These are phyloP conservation scores for Podarcis muralis DNA, from an alignment of 2,113 vertebrate genomes.

Conservation along the genomic window DNA sequence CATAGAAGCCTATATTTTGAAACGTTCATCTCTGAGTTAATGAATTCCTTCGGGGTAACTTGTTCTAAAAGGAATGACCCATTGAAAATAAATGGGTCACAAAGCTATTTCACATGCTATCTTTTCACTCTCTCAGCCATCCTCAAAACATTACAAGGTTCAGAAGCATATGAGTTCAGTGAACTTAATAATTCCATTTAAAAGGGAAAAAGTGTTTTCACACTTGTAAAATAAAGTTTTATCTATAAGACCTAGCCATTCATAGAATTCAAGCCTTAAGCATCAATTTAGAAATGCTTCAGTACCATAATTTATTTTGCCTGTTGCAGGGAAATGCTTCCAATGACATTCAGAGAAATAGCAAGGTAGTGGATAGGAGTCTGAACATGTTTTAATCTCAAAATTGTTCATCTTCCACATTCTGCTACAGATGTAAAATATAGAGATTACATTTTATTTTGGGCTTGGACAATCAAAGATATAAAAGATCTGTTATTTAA, in stretches of 20 bases:
- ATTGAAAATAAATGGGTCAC: slow-evolving; percentile 38
- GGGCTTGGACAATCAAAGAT: slow-evolving; percentile 41
- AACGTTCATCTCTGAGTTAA: slow-evolving; percentile 29
- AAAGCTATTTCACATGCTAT: slow-evolving; percentile 8
- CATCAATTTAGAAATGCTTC: slow-evolving; percentile 25
- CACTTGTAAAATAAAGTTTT: slow-evolving; percentile 19
- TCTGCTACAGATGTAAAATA: slow-evolving; percentile 3
- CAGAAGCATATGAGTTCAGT: slow-evolving; percentile 26
- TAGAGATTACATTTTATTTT: slow-evolving; percentile 1
- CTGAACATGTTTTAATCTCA: slow-evolving; percentile 28
- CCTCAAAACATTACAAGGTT: slow-evolving; percentile 26
- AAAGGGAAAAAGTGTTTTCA: slow-evolving; percentile 14
- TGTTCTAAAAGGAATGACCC: slow-evolving; percentile 54
- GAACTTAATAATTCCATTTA: slow-evolving; percentile 33
- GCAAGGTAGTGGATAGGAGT: background rate
- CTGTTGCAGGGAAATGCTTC: slow-evolving; percentile 28
- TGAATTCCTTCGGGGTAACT: slow-evolving; percentile 40
- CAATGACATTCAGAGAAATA: slow-evolving; percentile 14
- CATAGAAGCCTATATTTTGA: slow-evolving; percentile 4
- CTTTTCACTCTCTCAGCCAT: slow-evolving; percentile 25
- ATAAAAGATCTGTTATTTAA: slow-evolving; percentile 24
- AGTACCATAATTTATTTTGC: slow-evolving; percentile 27
- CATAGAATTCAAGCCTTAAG: slow-evolving; percentile 10
- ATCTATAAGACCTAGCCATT: slow-evolving; percentile 14
- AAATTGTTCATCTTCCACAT: background rate